Evolutionary conservation across 2,797 vertebrate species (phyloP).

Genomic region (Spinus pinus): DNA sequence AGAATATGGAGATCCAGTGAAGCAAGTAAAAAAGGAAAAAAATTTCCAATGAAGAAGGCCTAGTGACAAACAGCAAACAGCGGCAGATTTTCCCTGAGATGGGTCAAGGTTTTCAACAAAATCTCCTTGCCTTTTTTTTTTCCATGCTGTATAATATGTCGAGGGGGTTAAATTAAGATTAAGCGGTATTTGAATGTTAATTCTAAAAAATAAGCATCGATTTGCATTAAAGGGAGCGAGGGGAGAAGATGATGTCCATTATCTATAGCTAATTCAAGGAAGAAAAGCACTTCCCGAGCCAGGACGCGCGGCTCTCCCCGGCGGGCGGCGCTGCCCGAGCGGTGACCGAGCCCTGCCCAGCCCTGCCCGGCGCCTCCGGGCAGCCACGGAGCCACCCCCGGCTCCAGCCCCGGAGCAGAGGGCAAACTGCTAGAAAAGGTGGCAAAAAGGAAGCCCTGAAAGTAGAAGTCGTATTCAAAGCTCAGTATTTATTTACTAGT

Average conservation of each 20-base stretch:
- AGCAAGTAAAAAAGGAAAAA: not conserved
- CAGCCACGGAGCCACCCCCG: too few relatives aligned
- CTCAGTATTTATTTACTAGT: not conserved
- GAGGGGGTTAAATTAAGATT: not conserved
- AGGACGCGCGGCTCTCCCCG: rapidly evolving
- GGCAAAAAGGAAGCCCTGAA: not conserved
- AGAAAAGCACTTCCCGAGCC: not conserved
- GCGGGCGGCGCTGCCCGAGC: not conserved
- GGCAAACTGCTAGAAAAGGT: not conserved
- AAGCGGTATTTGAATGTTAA: not conserved
- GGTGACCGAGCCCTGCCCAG: not conserved
- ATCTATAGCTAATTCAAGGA: not conserved
- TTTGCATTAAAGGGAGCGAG: not conserved
- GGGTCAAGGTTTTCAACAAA: not conserved
- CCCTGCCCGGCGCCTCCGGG: not conserved
- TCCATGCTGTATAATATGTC: not conserved
- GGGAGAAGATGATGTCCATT: not conserved
- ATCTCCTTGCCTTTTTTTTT: rapidly evolving
- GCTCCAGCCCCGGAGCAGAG: not conserved
- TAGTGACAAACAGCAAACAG: not conserved
- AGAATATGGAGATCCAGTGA: not conserved
- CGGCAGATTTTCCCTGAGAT: not conserved
- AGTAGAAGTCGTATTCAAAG: not conserved
- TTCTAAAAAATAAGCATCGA: not conserved
- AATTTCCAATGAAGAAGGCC: not conserved